Base-by-base conservation (phyloP, 2,113 vertebrate genomes). In the Felis chaus region DNA sequence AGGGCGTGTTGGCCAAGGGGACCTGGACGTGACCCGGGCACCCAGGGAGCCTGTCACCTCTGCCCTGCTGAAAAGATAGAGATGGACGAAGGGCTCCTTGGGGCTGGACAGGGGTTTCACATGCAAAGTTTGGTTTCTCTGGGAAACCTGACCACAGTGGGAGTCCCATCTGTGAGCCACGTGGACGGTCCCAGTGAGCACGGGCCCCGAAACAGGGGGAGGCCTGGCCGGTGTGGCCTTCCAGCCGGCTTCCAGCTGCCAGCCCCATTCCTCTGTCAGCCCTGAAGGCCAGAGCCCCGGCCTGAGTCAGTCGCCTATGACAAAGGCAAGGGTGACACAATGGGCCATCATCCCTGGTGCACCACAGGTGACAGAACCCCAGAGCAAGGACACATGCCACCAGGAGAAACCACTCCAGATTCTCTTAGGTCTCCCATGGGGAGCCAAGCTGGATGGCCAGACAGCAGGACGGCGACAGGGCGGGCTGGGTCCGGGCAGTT, bases 381-480 rank as follows among this genome's bases (percentile, higher is more conserved):
- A 9, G 41, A 0, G 2, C 12, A 39, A 18, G 71, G 25, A 68
- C 27, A 7, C 18, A 7, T 4, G 16, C 29, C 14, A 1, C 36
- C 4, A 0, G 55, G n/a, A 68, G 31, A 73, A 16, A n/a, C 36
- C 2, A 13, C 12, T 21, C 16, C 27, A 23, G 4, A 50, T 9
- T 41, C 57, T 48, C 55, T 5, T 11, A 29, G 76, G 23, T 69
- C 76, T 61, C 69, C 10, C 7, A 3, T 39, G 76, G n/a, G 55
- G 13, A 29, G 41, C 41, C 33, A 63, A 8, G 45, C 29, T 27
- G 13, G 31, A 21, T 1, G 25, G 61, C 41, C 16, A 1, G 16
- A 86, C 61, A 57, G 25, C 39, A 16, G 66, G 25, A 57, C 0
- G 0, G 3, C 2, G 4, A n/a, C 0, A 13, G 39, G 48, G 69